These are phyloP conservation scores for Pollenia angustigena DNA, from an alignment of 2,888 invertebrate species.

Conservation along the genomic window DNA sequence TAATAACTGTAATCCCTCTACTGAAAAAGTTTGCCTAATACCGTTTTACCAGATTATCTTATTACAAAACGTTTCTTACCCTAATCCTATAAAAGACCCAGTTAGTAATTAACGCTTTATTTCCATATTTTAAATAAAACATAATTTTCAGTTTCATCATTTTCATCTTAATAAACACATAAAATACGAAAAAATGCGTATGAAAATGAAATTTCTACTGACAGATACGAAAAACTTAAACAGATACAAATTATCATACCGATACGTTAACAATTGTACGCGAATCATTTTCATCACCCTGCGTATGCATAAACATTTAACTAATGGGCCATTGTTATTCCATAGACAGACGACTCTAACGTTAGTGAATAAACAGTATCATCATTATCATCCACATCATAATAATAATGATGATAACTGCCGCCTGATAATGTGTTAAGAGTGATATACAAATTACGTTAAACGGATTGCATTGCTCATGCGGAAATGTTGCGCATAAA, in stretches of 20 bases:
- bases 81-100: neutral
- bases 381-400: constrained; percentile 20
- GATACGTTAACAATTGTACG: constrained; percentile 7
- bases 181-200: constrained; percentile 63
- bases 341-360: constrained; percentile 6
- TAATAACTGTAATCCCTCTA: too few species aligned
- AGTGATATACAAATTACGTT: constrained; percentile 39
- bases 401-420: constrained; percentile 14
- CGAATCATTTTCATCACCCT: constrained; percentile 31
- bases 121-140: constrained; percentile 27
- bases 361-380: constrained; percentile 25
- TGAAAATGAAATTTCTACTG: constrained; percentile 66
- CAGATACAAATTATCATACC: constrained; percentile 28
- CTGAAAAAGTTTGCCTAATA: too few species aligned
- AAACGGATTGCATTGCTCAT: constrained; percentile 68
- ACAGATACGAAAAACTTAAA: constrained; percentile 8
- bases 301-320: constrained; percentile 52
- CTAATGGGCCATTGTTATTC: constrained; percentile 78
- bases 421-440: constrained; percentile 45
- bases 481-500: constrained; percentile 74
- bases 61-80: neutral
- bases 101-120: constrained; percentile 6
- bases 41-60: too few species aligned
- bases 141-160: constrained; percentile 36
- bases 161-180: constrained; percentile 18